Base-by-base conservation (phyloP, 1,140 invertebrate species). In the Drosophila neocordata region DNA sequence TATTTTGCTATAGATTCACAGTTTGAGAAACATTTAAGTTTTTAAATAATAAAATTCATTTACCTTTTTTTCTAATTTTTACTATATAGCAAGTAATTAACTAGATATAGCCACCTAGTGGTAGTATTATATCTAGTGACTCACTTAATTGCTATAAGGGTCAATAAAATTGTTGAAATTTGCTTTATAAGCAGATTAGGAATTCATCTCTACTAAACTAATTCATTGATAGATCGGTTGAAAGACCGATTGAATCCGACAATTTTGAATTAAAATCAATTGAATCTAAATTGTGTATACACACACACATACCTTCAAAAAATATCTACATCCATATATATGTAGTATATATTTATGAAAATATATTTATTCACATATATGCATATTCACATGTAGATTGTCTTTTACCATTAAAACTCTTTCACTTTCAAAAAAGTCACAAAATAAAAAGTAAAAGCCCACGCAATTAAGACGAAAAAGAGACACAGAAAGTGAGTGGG, bases 371-470 rank as follows among this genome's bases (percentile, higher is more conserved):
- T 37, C 27, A 65, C 18, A 35, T 20, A 53, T n/a, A 51, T 15
- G 20, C 35, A 37, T 22, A 0, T 13, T 1, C 41, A 18, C 34
- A 9, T 56, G 15, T 34, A 27, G 44, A 41, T 15, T 64, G 48
- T 55, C 34, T 57, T 53, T 13, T 48, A 4, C 9, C 24, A 59
- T 52, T 6, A 9, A 44, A 53, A 27, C 44, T 81, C 52, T 67
- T 73, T 71, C 79, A 77, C 70, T 79, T 83, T 76, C 77, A 69
- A 70, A 70, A 70, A 44, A 66, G 58, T 60, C 68, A 70, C 69
- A 72, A 55, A 73, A 51, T 71, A 84, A 69, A 70, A 77, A 85
- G 73, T 73, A 63, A 73, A 69, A 78, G 71, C 72, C 72, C 72
- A 74, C 72, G 34, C 72, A 52, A 73, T 64, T 74, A 64, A 74